Percentiles rank a stretch among this genome's conserved stretches.
phyloP scores from a whole-genome alignment of 2,888 invertebrate genomes.

The Harpalus rubripes region DNA sequence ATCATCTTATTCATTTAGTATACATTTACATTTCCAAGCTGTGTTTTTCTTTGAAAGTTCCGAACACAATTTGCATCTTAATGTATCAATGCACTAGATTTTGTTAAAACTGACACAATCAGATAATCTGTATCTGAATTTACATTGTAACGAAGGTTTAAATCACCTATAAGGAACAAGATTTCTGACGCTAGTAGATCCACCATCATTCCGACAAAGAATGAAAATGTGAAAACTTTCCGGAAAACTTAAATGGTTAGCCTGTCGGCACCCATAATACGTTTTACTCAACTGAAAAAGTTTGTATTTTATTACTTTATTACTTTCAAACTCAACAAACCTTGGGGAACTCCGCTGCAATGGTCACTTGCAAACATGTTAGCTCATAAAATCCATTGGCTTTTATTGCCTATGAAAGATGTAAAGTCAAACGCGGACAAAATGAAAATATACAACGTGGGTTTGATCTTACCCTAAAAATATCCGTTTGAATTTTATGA shows the following conservation, averaged over 20 bases:
- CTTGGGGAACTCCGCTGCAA: conserved; percentile 20
- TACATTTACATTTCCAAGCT: too few species aligned
- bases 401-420: neutral
- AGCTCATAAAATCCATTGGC: neutral
- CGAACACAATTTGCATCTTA: too few species aligned
- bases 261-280: conserved; percentile 27
- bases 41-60: too few species aligned
- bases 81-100: too few species aligned
- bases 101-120: too few species aligned
- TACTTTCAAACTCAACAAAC: conserved; percentile 14
- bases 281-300: conserved; percentile 41
- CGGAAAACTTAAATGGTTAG: conserved; percentile 16
- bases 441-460: too few species aligned
- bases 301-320: conserved; percentile 51
- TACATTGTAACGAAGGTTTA: neutral
- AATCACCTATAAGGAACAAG: neutral
- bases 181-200: neutral
- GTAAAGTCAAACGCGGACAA: too few species aligned
- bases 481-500: too few species aligned
- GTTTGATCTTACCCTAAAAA: too few species aligned
- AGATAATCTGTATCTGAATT: neutral
- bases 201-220: neutral
- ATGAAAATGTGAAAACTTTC: conserved; percentile 47
- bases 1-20: too few species aligned
- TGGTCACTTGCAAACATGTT: conserved; percentile 3